Percentiles rank a stretch among this genome's conserved stretches.
Conservation (phyloP, 2,113 vertebrate species). For the Antigone vipio region DNA sequence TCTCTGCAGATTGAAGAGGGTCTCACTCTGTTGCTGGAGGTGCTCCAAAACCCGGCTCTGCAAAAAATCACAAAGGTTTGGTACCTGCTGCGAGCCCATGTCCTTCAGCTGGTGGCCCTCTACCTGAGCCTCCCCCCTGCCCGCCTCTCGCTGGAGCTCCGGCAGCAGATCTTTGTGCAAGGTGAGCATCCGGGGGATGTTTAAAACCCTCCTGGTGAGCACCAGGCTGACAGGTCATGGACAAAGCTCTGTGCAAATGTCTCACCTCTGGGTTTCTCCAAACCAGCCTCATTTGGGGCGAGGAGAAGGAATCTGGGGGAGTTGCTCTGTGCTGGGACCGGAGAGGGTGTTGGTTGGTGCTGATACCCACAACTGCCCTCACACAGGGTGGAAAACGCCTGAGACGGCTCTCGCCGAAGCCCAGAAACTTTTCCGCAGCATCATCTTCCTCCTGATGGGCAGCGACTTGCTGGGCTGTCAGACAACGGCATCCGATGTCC, state of each 20-base stretch:
- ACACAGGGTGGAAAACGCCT: slow-evolving; percentile 79
- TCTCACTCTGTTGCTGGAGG: slow-evolving; percentile 72
- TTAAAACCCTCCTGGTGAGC: not conserved
- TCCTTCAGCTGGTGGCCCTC: slow-evolving; percentile 76
- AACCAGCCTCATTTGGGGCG: rapidly evolving
- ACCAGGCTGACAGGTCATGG: rapidly evolving
- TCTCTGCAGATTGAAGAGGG: slow-evolving; percentile 76
- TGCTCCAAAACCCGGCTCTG: slow-evolving; percentile 78
- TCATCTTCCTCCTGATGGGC: slow-evolving; percentile 82
- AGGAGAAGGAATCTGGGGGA: not conserved
- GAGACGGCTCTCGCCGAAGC: slow-evolving; percentile 80
- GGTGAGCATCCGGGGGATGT: slow-evolving; percentile 59
- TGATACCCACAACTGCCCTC: rapidly evolving
- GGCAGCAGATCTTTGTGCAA: slow-evolving; percentile 68
- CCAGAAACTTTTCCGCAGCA: slow-evolving; percentile 85
- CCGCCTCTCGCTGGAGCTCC: slow-evolving; percentile 63
- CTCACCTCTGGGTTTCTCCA: not conserved
- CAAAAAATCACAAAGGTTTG: slow-evolving; percentile 82
- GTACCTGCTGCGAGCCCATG: slow-evolving; percentile 84
- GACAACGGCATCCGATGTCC: slow-evolving; percentile 20
- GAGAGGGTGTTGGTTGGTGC: not conserved
- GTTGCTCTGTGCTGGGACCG: too few relatives aligned
- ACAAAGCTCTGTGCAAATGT: rapidly evolving
- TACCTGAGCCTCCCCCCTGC: slow-evolving; percentile 80
- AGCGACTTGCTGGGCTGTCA: slow-evolving; percentile 70